Base-by-base conservation (phyloP, 1,140 invertebrate genomes). In the Drosophila chauvacae region DNA sequence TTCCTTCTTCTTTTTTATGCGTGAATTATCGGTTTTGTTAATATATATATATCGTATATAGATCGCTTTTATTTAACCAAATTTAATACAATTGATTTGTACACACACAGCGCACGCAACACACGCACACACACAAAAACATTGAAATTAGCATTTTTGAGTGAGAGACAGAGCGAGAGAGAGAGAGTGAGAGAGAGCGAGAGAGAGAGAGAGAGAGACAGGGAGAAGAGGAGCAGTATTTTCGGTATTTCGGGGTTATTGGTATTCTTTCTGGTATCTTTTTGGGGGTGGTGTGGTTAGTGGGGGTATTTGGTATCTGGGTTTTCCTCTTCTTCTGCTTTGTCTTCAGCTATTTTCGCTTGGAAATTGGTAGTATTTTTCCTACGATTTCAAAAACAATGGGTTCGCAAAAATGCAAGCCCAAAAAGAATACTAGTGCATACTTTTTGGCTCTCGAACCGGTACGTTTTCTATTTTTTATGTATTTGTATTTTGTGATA, bases 31-130 rank as follows among this genome's bases (percentile, higher is more conserved):
- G 61, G 51, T 77, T 76, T 85, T 41, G 23, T 86, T 74, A 66
- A 68, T 81, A 70, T 71, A 69, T 71, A 69, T 71, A 71, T 69
- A 71, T 72, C 44, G 53, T 71, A 71, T 75, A 74, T 51, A 53
- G 62, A 68, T 71, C 47, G 66, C 53, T 72, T 70, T 76, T 61
- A 53, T 48, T 81, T 75, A 85, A 91, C 80, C 88, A 91, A 91
- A 91, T 88, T 88, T 91, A 91, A 91, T 91, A 91, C 88, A 91
- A 88, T 68, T 86, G 64, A 72, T 75, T 90, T 69, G 60, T 70
- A 81, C 71, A 81, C 76, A 83, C 75, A 75, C 58, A 77, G 47
- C 58, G 72, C 77, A 72, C 78, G 65, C 60, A 59, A 59, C 66
- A 65, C 70, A 66, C 63, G 51, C 60, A 73, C 83, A 83, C 70